phyloP scores from a whole-genome alignment of 1,140 invertebrate species.

The Liolophura sinensis region DNA sequence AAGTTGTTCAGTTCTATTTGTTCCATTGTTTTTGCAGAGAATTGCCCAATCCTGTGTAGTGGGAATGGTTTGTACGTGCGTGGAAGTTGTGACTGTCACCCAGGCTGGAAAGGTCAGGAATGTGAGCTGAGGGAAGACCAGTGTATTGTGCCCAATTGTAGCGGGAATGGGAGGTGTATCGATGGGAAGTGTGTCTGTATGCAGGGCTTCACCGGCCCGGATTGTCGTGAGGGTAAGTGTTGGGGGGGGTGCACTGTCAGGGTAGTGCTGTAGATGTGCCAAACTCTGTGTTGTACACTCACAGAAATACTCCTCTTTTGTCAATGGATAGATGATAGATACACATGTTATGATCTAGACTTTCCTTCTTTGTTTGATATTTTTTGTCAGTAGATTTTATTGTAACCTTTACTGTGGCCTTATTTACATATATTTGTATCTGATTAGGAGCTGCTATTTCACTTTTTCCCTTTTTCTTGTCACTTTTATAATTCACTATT shows the following conservation, averaged over 20 bases:
- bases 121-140: constrained; percentile 49
- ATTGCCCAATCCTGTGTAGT: constrained; percentile 72
- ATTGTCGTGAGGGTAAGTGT: constrained; percentile 52
- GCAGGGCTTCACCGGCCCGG: constrained; percentile 50
- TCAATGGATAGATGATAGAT: no score
- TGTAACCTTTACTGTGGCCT: no score
- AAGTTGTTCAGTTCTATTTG: background rate
- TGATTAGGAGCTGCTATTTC: no score
- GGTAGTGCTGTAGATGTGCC: constrained; percentile 1
- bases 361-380: no score
- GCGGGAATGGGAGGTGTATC: constrained; percentile 55
- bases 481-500: no score
- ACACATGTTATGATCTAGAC: no score
- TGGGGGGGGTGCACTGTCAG: background rate
- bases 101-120: constrained; percentile 57
- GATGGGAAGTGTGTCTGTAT: constrained; percentile 55
- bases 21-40: constrained; percentile 30
- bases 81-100: constrained; percentile 54
- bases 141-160: constrained; percentile 55
- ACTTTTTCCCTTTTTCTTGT: no score
- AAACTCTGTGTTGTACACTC: background rate
- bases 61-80: constrained; percentile 53
- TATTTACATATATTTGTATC: no score
- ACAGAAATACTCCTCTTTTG: no score
- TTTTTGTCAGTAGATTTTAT: no score